phyloP scores from a whole-genome alignment of 92 coral and sea anemone species.

The Nematostella vectensis region DNA sequence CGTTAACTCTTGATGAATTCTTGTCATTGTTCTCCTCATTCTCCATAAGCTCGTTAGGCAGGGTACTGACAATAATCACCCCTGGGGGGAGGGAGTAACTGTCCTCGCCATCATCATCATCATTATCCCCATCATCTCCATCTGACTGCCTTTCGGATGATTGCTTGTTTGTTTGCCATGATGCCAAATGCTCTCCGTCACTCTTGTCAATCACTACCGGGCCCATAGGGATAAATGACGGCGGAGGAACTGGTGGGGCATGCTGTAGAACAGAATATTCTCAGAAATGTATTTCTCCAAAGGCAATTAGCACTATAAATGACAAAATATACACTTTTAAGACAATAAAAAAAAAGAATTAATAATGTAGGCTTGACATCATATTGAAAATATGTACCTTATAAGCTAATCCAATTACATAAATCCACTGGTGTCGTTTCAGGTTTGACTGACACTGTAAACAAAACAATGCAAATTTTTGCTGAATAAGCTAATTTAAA shows the following conservation, averaged over 20 bases:
- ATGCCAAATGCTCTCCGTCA: conserved; percentile 15
- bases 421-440: conserved; percentile 81
- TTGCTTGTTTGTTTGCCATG: conserved; percentile 23
- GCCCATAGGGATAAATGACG: conserved; percentile 19
- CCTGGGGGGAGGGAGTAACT: conserved; percentile 44
- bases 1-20: no score
- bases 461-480: conserved; percentile 1
- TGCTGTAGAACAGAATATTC: conserved; percentile 11
- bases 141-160: background rate
- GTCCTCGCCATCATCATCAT: conserved; percentile 39
- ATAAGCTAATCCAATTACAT: conserved; percentile 53
- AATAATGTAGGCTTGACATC: no score
- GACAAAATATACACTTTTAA: no score
- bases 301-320: no score
- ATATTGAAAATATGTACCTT: no score
- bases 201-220: conserved; percentile 4
- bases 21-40: no score
- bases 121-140: conserved; percentile 3
- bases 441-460: conserved; percentile 58
- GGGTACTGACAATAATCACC: conserved; percentile 42
- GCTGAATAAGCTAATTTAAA: background rate
- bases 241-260: conserved; percentile 36
- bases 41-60: conserved; percentile 43
- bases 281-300: no score
- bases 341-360: no score